Evolutionary conservation across 2,888 invertebrate genomes (phyloP).

Genomic region (Himalopsyche kuldschensis): DNA sequence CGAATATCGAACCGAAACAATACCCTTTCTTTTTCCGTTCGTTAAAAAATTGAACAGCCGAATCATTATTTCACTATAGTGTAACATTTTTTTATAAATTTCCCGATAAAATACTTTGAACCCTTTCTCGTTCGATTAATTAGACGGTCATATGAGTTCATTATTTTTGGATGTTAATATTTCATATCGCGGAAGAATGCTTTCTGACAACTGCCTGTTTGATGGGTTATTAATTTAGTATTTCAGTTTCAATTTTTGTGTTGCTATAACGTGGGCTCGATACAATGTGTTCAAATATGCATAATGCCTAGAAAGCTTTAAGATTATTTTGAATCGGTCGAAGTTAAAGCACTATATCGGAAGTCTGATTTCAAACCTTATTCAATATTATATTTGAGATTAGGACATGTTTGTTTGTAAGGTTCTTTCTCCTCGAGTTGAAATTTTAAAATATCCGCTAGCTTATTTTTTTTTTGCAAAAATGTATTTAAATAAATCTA

Average conservation of each 20-base stretch:
- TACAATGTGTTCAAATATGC: too few relatives aligned
- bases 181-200: neutral
- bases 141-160: neutral
- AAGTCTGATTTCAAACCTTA: too few relatives aligned
- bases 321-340: too few relatives aligned
- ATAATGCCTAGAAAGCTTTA: too few relatives aligned
- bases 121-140: neutral
- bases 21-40: neutral
- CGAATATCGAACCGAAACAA: constrained; percentile 11
- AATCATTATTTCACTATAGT: neutral
- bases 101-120: neutral
- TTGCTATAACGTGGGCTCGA: neutral
- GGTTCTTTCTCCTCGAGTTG: too few relatives aligned
- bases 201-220: neutral
- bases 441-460: too few relatives aligned
- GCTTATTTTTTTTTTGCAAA: too few relatives aligned
- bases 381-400: too few relatives aligned
- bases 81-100: neutral
- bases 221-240: neutral
- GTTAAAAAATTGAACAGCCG: neutral
- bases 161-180: neutral
- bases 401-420: too few relatives aligned
- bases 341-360: too few relatives aligned
- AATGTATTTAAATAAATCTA: too few relatives aligned
- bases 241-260: neutral